Percentiles rank a stretch among this genome's conserved stretches.
Conservation (phyloP, 1,140 invertebrate genomes). For the Drosophila teissieri region DNA sequence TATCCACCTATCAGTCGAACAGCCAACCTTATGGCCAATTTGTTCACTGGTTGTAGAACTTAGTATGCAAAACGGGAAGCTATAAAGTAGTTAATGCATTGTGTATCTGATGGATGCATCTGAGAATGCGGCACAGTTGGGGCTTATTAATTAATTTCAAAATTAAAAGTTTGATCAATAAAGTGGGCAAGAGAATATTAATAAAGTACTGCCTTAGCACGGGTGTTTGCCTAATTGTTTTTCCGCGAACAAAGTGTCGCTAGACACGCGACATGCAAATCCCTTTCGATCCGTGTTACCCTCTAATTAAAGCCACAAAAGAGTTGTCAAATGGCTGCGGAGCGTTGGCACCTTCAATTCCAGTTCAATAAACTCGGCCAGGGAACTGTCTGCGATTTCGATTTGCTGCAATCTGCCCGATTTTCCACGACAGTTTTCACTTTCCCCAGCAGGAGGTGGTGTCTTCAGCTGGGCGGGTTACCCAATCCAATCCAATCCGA, state of each 20-base stretch:
- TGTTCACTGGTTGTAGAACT: constrained; percentile 10
- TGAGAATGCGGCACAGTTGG: constrained; percentile 44
- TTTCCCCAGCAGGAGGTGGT: constrained; percentile 44
- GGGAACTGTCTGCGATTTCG: constrained; percentile 57
- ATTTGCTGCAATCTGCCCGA: constrained; percentile 35
- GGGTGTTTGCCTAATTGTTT: constrained; percentile 69
- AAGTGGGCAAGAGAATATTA: constrained; percentile 56
- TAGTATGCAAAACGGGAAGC: constrained; percentile 50
- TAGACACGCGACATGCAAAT: constrained; percentile 69
- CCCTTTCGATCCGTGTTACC: constrained; percentile 25
- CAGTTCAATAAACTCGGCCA: constrained; percentile 73
- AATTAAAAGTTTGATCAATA: constrained; percentile 82
- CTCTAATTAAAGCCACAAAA: constrained; percentile 49
- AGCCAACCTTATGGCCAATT: constrained; percentile 5
- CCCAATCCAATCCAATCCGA: constrained; percentile 46
- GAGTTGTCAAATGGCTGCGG: constrained; percentile 59
- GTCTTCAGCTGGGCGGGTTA: constrained; percentile 46
- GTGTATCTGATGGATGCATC: constrained; percentile 45
- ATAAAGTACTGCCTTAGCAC: constrained; percentile 42
- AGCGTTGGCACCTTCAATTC: constrained; percentile 35
- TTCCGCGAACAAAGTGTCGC: constrained; percentile 65
- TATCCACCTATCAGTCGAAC: neutral
- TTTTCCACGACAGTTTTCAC: constrained; percentile 51
- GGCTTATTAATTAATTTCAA: constrained; percentile 72
- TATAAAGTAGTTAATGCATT: constrained; percentile 44